Base-by-base conservation (phyloP, 2,113 vertebrate genomes). In the Heloderma charlesbogerti region DNA sequence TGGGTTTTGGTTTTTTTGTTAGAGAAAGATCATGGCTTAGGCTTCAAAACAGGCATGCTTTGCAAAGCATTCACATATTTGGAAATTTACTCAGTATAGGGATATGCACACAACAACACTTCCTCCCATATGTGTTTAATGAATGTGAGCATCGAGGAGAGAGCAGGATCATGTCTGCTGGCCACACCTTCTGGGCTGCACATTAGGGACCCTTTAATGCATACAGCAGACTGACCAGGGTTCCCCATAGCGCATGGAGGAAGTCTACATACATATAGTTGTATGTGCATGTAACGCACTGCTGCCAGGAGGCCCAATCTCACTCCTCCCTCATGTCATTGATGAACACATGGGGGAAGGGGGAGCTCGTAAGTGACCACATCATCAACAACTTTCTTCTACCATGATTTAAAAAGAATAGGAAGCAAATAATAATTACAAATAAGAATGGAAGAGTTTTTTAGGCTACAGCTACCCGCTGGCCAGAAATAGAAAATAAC, bases 1-100 rank as follows among this genome's bases (percentile, higher is more conserved):
- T 45, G 9, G 91, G 34, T 25, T 69, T 80, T 92, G 93, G 43
- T 34, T 51, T 67, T 93, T 95, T 90, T 18, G 29, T 90, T 94
- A 87, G 34, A 89, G 88, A 89, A 91, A n/a, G 10, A 18, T 75
- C n/a, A 34, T 57, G 43, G 0, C 45, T 94, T 88, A 92, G n/a
- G 0, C 0, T 80, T 92, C 75, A 69, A 51, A 80, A 90, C 20
- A 88, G 10, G 27, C 87, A 74, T 87, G 92, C 13, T 27, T 34
- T 43, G 67, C 86, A 92, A 82, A 88, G n/a, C 34, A 74, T 75
- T 87, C 34, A 74, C 48, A 45, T 45, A 86, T 54, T 45, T 45
- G 83, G n/a, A 78, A 72, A 92, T 92, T 29, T 92, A 15, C 25
- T 71, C 67, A n/a, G 13, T 69, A 69, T 51, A n/a, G 37, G 37